Percentiles rank a stretch among this genome's conserved stretches.
Conservation (phyloP, 2,888 invertebrate genomes). For the Nezara viridula region DNA sequence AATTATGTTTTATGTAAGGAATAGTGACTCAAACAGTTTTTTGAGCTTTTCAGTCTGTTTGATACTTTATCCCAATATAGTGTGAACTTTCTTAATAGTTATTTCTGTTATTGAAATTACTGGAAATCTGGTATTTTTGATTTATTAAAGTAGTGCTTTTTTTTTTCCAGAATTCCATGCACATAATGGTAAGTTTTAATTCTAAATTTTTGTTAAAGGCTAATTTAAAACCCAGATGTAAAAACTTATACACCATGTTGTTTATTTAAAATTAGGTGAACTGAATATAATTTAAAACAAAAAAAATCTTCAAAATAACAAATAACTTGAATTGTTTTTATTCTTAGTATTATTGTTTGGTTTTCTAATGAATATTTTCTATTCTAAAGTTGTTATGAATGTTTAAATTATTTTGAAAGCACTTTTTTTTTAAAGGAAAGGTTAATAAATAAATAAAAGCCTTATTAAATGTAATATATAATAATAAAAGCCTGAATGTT, state of each 20-base stretch:
- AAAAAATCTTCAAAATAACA: neutral
- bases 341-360: neutral
- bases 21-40: neutral
- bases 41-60: neutral
- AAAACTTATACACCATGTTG: neutral
- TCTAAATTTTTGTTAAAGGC: neutral
- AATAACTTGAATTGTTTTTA: neutral
- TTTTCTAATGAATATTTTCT: no score
- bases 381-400: neutral
- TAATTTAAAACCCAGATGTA: neutral
- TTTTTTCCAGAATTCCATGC: constrained; percentile 29
- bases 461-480: no score
- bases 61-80: neutral
- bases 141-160: constrained; percentile 18
- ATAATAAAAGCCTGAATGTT: no score
- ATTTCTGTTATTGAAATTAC: neutral
- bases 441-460: neutral
- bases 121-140: neutral
- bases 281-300: neutral
- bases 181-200: neutral
- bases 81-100: neutral
- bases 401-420: neutral
- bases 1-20: neutral
- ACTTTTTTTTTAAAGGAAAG: neutral
- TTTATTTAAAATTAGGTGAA: neutral